Base-by-base conservation (phyloP, 2,797 vertebrate species). In the Sebastiscus tertius region DNA sequence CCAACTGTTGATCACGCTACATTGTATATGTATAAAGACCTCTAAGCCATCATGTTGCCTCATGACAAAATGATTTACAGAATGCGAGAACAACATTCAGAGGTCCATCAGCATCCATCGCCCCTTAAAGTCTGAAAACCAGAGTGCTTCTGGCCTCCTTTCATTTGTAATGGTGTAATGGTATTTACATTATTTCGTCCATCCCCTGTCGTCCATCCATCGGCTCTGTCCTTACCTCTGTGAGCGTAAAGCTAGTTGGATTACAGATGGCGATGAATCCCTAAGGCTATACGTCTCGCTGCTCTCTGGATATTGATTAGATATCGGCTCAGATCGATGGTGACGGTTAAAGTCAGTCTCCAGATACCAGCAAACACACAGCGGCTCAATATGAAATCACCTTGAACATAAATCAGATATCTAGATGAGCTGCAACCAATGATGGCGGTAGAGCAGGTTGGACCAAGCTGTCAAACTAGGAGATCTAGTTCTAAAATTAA, bases 281-380 rank as follows among this genome's bases (percentile, higher is more conserved):
- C 62, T n/a, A 12, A 33, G 64, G 39, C 22, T 39, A 42, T 42
- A 65, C 16, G 64, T 52, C 69, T 52, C 73, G 16, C 68, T 8
- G 22, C 34, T 70, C 1, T 29, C n/a, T 69, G 42, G 59, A 34
- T 74, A 90, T 87, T 82, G 85, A 89, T 87, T 82, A 86, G 52
- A 39, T 80, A 81, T 82, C 83, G 71, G 27, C 33, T 73, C 29
- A 20, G 62, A 80, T 87, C 82, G 55, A 78, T 86, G 27, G 4
- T 24, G 42, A 55, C 36, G 18, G 39, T 65, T 76, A 83, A 84
- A 84, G 69, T 79, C 60, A 42, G 77, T 70, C 26, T 81, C 31
- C 16, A 67, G 70, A 77, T 54, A 70, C 64, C 54, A 26, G 8
- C 36, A 73, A 77, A 70, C 33, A 59, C 29, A 20, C 20, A 72